phyloP scores from a whole-genome alignment of 1,140 invertebrate species.

The Drosophila sp. region DNA sequence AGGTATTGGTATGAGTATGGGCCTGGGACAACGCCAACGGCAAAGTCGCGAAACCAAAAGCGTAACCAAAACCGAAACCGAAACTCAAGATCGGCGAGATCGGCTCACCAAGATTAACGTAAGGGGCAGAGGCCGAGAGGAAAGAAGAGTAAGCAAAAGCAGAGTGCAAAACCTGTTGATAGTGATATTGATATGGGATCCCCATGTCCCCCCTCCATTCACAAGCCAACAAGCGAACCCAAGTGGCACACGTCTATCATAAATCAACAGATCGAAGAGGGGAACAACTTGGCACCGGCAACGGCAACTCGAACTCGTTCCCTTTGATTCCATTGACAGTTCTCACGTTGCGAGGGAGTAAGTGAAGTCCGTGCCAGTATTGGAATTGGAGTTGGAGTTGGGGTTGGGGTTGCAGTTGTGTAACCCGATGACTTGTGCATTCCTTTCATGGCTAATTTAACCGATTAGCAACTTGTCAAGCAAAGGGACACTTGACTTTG shows the following conservation, averaged over 20 bases:
- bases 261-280: conserved; percentile 45
- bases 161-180: conserved; percentile 63
- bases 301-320: conserved; percentile 11
- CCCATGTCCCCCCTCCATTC: conserved; percentile 26
- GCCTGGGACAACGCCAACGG: conserved; percentile 9
- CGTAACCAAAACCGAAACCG: conserved; percentile 15
- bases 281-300: conserved; percentile 12
- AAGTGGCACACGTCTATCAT: conserved; percentile 75
- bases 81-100: conserved; percentile 44
- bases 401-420: conserved; percentile 10
- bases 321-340: conserved; percentile 37
- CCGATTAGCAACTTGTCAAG: conserved; percentile 71
- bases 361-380: conserved; percentile 21
- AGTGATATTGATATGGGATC: conserved; percentile 64
- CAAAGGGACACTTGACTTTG: conserved; percentile 14
- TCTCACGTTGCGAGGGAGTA: conserved; percentile 77
- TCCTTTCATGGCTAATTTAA: conserved; percentile 78
- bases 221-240: conserved; percentile 28
- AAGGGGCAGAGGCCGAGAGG: conserved; percentile 32
- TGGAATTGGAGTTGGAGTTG: background rate
- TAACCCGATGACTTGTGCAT: conserved; percentile 74
- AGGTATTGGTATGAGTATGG: background rate
- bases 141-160: conserved; percentile 19
- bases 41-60: conserved; percentile 17
- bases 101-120: conserved; percentile 39